Percentiles rank a stretch among this genome's conserved stretches.
Conservation (phyloP, 35 echinoderm and acorn worm species). For the Nesometra sesokonis region DNA sequence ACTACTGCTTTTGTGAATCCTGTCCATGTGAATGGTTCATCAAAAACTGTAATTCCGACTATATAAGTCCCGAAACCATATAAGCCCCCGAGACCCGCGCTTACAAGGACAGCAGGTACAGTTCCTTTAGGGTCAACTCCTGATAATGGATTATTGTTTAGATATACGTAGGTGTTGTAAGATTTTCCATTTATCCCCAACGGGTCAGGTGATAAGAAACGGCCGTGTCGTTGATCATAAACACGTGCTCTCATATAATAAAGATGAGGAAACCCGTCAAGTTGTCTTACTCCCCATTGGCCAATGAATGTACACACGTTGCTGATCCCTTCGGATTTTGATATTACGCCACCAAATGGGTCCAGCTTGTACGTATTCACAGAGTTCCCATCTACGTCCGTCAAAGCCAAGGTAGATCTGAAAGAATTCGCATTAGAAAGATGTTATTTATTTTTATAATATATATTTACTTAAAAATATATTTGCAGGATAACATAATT, state of each 20-base stretch:
- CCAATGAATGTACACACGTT: slow-evolving; percentile 1
- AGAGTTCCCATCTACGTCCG: not conserved
- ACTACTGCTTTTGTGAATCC: not conserved
- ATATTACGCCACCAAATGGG: not conserved
- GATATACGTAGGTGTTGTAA: slow-evolving; percentile 16
- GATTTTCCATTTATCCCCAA: slow-evolving; percentile 11
- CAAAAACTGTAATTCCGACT: not conserved
- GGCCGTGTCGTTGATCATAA: slow-evolving; percentile 8
- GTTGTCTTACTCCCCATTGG: slow-evolving; percentile 9
- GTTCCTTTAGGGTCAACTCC: slow-evolving; percentile 26
- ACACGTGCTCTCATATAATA: not conserved
- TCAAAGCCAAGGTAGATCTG: not conserved
- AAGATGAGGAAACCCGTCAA: not conserved
- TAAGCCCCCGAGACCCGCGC: not conserved
- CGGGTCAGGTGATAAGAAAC: slow-evolving; percentile 16
- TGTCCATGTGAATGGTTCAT: not conserved
- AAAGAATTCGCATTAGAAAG: not conserved
- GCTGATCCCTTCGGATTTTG: not conserved
- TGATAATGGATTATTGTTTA: slow-evolving; percentile 8
- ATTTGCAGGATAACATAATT: too few species aligned
- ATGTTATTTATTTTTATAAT: too few species aligned
- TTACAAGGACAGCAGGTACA: not conserved
- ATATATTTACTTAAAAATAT: too few species aligned
- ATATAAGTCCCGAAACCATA: not conserved
- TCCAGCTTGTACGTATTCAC: not conserved